These are phyloP conservation scores for Tor tambroides DNA, from an alignment of 2,113 vertebrate genomes.

Conservation along the genomic window DNA sequence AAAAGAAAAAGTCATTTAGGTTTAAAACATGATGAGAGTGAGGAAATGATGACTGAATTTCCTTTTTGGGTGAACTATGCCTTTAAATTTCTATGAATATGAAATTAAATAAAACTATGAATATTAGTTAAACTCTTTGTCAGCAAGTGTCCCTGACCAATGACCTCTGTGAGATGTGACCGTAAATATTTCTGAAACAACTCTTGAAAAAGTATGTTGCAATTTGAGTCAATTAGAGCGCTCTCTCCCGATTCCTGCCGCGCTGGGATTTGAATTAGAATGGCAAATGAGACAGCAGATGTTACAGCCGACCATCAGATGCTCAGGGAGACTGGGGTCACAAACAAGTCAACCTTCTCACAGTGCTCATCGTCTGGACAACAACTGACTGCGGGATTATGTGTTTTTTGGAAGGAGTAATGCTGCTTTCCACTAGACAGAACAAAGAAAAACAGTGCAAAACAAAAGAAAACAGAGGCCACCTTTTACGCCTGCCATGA, in stretches of 20 bases:
- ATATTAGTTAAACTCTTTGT: constrained; percentile 12
- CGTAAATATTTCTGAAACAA: constrained; percentile 44
- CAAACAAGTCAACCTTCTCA: constrained; percentile 54
- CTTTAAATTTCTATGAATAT: not conserved
- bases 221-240: constrained; percentile 58
- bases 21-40: not conserved
- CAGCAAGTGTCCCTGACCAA: constrained; percentile 9
- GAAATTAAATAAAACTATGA: not conserved
- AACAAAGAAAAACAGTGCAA: not conserved
- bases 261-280: constrained; percentile 62
- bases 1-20: not conserved
- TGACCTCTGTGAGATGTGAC: constrained; percentile 15
- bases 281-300: constrained; percentile 62
- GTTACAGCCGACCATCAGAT: constrained; percentile 59
- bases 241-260: constrained; percentile 53
- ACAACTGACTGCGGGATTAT: constrained; percentile 28
- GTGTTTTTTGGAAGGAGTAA: not conserved
- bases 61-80: not conserved
- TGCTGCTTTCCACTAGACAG: not conserved
- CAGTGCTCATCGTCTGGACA: constrained; percentile 45
- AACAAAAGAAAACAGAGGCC: not conserved
- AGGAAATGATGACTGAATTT: not conserved
- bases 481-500: not conserved
- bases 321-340: constrained; percentile 60
- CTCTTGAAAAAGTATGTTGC: constrained; percentile 52